Evolutionary conservation across 2,797 vertebrate genomes (phyloP).

Genomic region (Potorous gilbertii): DNA sequence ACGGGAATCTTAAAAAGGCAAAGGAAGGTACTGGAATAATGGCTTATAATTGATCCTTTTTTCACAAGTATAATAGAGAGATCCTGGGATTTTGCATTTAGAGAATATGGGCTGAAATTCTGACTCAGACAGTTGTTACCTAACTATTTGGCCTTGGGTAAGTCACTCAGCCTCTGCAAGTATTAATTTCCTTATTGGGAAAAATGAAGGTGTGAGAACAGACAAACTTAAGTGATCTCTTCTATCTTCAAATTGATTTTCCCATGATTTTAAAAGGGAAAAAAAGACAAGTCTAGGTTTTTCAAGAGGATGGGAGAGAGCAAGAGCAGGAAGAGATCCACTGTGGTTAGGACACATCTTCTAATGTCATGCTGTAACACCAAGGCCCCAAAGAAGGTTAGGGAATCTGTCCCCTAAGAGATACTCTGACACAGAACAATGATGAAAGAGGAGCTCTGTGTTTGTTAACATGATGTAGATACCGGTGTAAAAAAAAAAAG

Average conservation of each 20-base stretch:
- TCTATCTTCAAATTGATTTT: background rate
- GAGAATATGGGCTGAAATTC: background rate
- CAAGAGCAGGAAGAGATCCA: background rate
- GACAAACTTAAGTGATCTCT: background rate
- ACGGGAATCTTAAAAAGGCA: background rate
- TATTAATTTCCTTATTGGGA: background rate
- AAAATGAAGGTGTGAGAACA: background rate
- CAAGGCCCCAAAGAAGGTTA: background rate
- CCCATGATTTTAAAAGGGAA: background rate
- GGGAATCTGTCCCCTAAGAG: background rate
- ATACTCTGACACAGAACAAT: background rate
- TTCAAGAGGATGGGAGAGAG: background rate
- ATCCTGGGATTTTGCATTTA: background rate
- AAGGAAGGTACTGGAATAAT: no score
- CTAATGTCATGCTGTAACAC: background rate
- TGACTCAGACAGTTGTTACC: background rate
- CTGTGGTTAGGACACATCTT: background rate
- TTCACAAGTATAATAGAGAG: background rate
- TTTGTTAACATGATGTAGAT: background rate
- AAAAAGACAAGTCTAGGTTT: background rate
- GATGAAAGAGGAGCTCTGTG: background rate
- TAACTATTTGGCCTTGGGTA: background rate
- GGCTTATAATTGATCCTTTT: background rate
- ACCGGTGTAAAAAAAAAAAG: background rate
- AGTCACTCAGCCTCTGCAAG: background rate